Conservation (phyloP, 2,113 vertebrate species). For the Vireo altiloquus region DNA sequence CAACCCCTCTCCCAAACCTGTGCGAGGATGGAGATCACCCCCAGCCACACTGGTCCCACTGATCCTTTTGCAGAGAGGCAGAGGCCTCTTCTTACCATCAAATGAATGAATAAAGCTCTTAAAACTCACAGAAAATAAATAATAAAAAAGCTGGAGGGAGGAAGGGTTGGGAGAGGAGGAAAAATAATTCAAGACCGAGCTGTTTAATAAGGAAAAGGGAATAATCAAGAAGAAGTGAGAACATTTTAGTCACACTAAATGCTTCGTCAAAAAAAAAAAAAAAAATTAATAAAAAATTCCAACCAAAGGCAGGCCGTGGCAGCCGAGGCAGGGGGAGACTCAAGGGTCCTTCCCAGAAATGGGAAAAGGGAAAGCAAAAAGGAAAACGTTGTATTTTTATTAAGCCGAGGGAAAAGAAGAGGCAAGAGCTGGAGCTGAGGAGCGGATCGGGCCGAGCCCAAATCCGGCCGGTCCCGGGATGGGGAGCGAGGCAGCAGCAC, state of each 20-base stretch:
- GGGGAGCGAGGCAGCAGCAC: not conserved
- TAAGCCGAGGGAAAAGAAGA: not conserved
- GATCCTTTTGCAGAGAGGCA: not conserved
- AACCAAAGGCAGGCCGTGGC: not conserved
- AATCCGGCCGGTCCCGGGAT: rapidly evolving
- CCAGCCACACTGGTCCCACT: not conserved
- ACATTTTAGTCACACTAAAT: not conserved
- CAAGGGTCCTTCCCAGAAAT: not conserved
- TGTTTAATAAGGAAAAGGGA: conserved; percentile 19
- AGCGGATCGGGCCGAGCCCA: not conserved
- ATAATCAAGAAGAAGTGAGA: not conserved
- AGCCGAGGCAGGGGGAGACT: not conserved
- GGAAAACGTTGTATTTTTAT: rapidly evolving
- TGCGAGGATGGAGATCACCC: rapidly evolving
- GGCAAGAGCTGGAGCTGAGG: not conserved
- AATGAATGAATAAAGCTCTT: not conserved
- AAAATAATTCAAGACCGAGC: not conserved
- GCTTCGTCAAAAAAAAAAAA: not conserved
- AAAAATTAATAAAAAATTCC: not conserved
- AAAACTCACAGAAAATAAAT: not conserved
- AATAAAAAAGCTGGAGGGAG: not conserved
- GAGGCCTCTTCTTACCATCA: not conserved
- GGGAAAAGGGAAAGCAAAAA: not conserved
- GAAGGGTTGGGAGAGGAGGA: not conserved
- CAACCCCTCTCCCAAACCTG: not conserved